phyloP scores from a whole-genome alignment of 2,888 invertebrate genomes.

The Epicampocera succincta region DNA sequence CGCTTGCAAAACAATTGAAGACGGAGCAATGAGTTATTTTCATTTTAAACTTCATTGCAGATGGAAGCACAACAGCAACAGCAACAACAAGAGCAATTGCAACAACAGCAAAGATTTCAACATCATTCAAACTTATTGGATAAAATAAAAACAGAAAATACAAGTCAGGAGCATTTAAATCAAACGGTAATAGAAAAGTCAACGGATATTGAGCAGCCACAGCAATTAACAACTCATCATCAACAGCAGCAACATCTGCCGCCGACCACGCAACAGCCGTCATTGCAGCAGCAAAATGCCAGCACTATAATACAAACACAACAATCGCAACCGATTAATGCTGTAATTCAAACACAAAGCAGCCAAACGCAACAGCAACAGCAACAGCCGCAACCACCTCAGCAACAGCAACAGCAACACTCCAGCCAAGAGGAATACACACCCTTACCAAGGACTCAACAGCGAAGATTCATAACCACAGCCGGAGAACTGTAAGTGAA shows the following conservation, averaged over 20 bases:
- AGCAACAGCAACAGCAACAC: conserved; percentile 69
- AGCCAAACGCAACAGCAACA: conserved; percentile 53
- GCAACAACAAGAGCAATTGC: conserved; percentile 73
- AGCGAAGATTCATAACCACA: conserved; percentile 80
- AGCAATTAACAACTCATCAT: conserved; percentile 63
- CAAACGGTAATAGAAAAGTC: conserved; percentile 49
- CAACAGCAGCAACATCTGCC: conserved; percentile 71
- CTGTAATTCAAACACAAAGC: conserved; percentile 71
- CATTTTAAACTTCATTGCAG: conserved; percentile 77
- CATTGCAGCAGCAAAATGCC: conserved; percentile 64
- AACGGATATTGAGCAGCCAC: conserved; percentile 71
- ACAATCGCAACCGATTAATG: conserved; percentile 70
- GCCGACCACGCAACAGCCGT: conserved; percentile 72
- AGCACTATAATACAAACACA: conserved; percentile 49
- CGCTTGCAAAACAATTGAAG: conserved; percentile 13
- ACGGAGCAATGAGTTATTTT: conserved; percentile 72
- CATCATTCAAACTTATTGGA: conserved; percentile 76
- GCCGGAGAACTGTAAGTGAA: conserved; percentile 80
- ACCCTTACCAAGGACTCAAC: conserved; percentile 75
- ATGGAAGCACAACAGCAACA: conserved; percentile 79
- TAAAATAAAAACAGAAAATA: conserved; percentile 77
- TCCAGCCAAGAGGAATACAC: conserved; percentile 66
- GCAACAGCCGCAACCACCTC: conserved; percentile 69
- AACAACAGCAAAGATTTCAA: conserved; percentile 75
- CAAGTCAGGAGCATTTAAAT: conserved; percentile 72